Evolutionary conservation across 2,113 vertebrate species (phyloP).

Genomic region (Cebidichthys violaceus): DNA sequence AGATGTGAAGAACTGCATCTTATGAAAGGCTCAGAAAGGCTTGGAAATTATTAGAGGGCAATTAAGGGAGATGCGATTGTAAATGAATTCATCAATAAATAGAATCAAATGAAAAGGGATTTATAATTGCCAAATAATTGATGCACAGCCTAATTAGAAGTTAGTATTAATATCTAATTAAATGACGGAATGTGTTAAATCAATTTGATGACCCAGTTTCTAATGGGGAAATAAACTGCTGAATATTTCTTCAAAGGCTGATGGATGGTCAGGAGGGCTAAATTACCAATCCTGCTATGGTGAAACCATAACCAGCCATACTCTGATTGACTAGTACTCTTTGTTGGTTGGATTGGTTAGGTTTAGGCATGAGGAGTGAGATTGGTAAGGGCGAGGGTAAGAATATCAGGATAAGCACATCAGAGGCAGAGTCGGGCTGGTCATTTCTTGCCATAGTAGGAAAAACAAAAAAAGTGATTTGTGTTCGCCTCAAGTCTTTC

Average conservation of each 20-base stretch:
- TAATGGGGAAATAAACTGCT: slow-evolving; percentile 7
- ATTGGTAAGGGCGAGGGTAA: too few species aligned
- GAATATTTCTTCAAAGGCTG: not conserved
- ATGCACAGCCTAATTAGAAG: slow-evolving; percentile 21
- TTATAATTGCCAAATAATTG: not conserved
- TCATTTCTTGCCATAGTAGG: too few species aligned
- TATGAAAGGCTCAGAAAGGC: slow-evolving; percentile 9
- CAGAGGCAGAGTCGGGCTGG: too few species aligned
- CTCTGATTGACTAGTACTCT: too few species aligned
- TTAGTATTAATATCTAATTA: slow-evolving; percentile 6
- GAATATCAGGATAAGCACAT: too few species aligned
- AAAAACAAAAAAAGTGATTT: too few species aligned
- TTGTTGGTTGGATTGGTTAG: too few species aligned
- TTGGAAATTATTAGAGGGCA: slow-evolving; percentile 28
- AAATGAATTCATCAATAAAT: slow-evolving; percentile 34
- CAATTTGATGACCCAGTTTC: slow-evolving; percentile 22
- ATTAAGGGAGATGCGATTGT: slow-evolving; percentile 19
- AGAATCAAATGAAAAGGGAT: slow-evolving; percentile 25
- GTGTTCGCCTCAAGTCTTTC: not conserved
- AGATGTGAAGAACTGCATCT: slow-evolving; percentile 22
- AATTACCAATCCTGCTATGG: not conserved
- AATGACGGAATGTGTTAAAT: slow-evolving; percentile 28
- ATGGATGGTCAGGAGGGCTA: not conserved
- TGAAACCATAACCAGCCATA: not conserved
- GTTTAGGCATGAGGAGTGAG: too few species aligned